Percentiles rank a stretch among this genome's conserved stretches.
These are phyloP conservation scores for Zaprionus bogoriensis DNA, from an alignment of 2,888 invertebrate species.

Conservation along the genomic window DNA sequence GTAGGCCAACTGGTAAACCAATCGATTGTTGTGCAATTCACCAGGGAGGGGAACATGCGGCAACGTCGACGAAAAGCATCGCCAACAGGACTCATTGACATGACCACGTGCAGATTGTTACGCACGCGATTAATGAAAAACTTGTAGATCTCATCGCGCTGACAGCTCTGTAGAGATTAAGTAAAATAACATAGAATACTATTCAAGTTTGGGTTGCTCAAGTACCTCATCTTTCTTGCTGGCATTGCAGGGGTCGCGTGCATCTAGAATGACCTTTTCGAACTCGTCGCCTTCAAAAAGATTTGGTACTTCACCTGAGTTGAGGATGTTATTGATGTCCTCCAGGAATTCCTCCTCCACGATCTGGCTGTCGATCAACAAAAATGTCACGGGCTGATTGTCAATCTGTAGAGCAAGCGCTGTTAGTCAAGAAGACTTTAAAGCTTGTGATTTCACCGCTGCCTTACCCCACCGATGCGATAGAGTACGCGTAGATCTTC, in stretches of 20 bases:
- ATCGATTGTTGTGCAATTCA: slow-evolving; percentile 97
- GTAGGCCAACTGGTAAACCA: slow-evolving; percentile 97
- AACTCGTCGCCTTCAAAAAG: slow-evolving; percentile 94
- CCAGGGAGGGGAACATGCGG: slow-evolving; percentile 96
- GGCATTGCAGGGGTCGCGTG: slow-evolving; percentile 88
- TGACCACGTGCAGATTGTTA: slow-evolving; percentile 91
- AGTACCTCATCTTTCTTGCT: slow-evolving; percentile 50
- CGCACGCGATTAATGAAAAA: slow-evolving; percentile 93
- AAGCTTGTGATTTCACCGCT: too few relatives aligned
- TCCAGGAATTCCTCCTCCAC: slow-evolving; percentile 95
- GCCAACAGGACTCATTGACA: slow-evolving; percentile 96
- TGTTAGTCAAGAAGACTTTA: too few relatives aligned
- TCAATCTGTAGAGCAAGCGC: too few relatives aligned
- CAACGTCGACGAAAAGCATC: slow-evolving; percentile 94
- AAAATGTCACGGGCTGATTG: slow-evolving; percentile 90
- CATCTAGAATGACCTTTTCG: slow-evolving; percentile 91
- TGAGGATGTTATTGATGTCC: slow-evolving; percentile 95
- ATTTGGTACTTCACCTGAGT: slow-evolving; percentile 96
- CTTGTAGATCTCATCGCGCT: slow-evolving; percentile 91
- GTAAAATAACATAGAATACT: background rate
- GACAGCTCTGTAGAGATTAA: slow-evolving; percentile 83
- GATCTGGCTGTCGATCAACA: slow-evolving; percentile 95
- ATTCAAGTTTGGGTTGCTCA: too few relatives aligned
- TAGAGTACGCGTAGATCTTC: slow-evolving; percentile 93
- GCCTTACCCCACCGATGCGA: slow-evolving; percentile 88